Conservation (phyloP, 2,888 invertebrate genomes). For the Monopis laevigella region DNA sequence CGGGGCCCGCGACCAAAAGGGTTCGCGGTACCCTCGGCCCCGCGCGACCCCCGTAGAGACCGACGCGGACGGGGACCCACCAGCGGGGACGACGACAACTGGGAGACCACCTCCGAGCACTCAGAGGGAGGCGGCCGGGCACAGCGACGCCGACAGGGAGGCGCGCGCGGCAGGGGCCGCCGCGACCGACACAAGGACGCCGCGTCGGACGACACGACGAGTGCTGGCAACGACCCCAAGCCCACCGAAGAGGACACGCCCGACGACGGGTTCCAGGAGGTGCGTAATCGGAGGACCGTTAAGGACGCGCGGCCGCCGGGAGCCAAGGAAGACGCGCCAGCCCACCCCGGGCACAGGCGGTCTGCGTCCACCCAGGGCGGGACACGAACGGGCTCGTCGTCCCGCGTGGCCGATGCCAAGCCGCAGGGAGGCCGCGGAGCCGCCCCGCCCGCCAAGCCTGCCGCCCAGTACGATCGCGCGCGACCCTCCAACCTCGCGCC, state of each 20-base stretch:
- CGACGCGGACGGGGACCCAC: constrained; percentile 44
- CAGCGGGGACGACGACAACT: constrained; percentile 71
- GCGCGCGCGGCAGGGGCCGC: constrained; percentile 37
- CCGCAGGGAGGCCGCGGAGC: constrained; percentile 36
- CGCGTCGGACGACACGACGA: constrained; percentile 44
- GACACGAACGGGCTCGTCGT: constrained; percentile 50
- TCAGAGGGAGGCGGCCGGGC: constrained; percentile 67
- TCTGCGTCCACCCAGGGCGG: constrained; percentile 57
- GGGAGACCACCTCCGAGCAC: constrained; percentile 87
- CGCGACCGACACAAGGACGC: too few relatives aligned
- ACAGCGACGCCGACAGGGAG: constrained; percentile 38
- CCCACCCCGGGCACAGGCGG: constrained; percentile 42
- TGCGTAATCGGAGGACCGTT: constrained; percentile 79
- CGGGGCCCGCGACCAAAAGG: constrained; percentile 74
- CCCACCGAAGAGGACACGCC: constrained; percentile 58
- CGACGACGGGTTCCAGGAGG: constrained; percentile 84
- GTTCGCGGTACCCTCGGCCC: constrained; percentile 68
- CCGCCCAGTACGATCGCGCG: constrained; percentile 53
- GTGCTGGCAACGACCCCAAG: constrained; percentile 52
- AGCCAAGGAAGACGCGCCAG: constrained; percentile 43
- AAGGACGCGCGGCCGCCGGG: constrained; percentile 63
- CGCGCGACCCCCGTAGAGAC: constrained; percentile 29
- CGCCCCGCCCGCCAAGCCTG: constrained; percentile 40
- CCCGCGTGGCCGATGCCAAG: constrained; percentile 50
- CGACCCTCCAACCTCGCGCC: constrained; percentile 76